These are phyloP conservation scores for Parascotia fuliginaria DNA, from an alignment of 2,888 invertebrate species.

Conservation along the genomic window DNA sequence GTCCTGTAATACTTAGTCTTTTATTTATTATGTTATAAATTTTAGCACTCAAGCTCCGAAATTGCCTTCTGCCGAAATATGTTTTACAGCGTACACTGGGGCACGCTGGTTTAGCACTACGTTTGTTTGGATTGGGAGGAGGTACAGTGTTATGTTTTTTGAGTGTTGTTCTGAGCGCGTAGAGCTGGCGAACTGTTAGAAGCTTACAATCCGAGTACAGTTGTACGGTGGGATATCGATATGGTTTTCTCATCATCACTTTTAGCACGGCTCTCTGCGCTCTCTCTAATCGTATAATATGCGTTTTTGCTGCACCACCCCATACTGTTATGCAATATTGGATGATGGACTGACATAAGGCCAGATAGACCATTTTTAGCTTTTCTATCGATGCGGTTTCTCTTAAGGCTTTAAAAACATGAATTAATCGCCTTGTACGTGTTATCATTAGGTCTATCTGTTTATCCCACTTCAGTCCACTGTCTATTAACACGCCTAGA, in stretches of 20 bases:
- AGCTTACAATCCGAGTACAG: not conserved
- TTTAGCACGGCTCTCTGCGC: not conserved
- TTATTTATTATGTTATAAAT: too few relatives aligned
- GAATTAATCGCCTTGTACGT: conserved; percentile 1
- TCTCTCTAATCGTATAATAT: not conserved
- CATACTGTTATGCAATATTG: not conserved
- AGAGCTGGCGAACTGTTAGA: not conserved
- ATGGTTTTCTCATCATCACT: not conserved
- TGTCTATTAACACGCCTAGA: not conserved
- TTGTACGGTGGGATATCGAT: not conserved
- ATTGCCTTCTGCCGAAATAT: too few relatives aligned
- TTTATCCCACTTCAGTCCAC: not conserved
- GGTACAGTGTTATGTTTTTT: not conserved
- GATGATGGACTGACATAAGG: not conserved
- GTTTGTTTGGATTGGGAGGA: too few relatives aligned
- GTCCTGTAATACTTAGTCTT: too few relatives aligned
- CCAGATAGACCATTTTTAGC: conserved; percentile 18
- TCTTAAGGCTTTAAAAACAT: not conserved
- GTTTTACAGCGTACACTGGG: too few relatives aligned
- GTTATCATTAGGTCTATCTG: conserved; percentile 5
- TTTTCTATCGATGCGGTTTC: conserved; percentile 22
- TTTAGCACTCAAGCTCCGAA: too few relatives aligned
- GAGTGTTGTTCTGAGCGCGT: not conserved
- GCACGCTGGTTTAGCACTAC: too few relatives aligned
- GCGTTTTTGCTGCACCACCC: not conserved